Evolutionary conservation across 2,888 invertebrate species (phyloP), one percentile per base, ranked within the genome.

Genomic region (Leptothorax acervorum): DNA sequence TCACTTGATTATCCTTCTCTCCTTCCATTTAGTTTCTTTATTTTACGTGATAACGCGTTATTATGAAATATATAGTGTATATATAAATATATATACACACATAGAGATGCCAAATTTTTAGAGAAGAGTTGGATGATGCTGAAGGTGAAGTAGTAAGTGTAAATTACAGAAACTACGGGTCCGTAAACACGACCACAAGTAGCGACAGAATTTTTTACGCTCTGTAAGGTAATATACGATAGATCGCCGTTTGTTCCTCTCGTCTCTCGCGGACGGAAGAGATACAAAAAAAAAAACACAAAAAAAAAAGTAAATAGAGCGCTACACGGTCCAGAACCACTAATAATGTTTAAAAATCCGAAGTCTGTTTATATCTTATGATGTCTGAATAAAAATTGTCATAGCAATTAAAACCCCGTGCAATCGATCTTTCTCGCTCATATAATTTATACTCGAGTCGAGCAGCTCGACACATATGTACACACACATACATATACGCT

Each of bases 351-450:
- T 83, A 79, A 83, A 78, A 83, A 83, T 78, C 70, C 79, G 53
- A 83, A 83, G 79, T 83, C 83, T 83, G 83, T 83, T 83, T 83
- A 83, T 83, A 83, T 83, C 83, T 83, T 83, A 83, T 78, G 78
- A 83, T 83, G 83, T 83, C 83, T 83, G 83, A 83, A 83, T 83
- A 83, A 83, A 83, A 83, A 83, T 83, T 83, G 83, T 83, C 83
- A 83, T 78, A 79, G 83, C 51, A 83, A 83, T 78, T 83, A 78
- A 78, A 68, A 65, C 31, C 68, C 8, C 68, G 42, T 83, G 78
- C 83, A 76, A 83, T 71, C 70, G 48, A 84, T 79, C 71, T 81
- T 84, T 81, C 65, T 71, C n/a, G 62, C 35, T 83, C 63, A 79
- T 83, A 63, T 83, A 63, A 53, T 83, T 5, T 65, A 48, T 62